Evolutionary conservation across 53 echinoderm and acorn worm genomes (phyloP).

Genomic region (Mesocentrotus franciscanus): DNA sequence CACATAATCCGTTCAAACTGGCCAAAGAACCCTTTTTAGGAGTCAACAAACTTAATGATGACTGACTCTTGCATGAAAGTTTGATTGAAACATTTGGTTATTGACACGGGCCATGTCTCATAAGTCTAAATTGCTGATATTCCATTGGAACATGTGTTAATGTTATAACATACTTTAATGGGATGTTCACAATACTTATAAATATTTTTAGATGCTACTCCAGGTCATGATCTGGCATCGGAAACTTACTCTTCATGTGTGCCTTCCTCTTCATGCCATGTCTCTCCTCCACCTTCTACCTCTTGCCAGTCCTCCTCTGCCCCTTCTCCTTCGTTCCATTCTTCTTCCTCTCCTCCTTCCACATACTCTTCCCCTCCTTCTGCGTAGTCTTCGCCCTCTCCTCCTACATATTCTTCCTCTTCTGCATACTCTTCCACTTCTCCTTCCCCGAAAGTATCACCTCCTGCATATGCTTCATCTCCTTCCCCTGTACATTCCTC

Average conservation of each 20-base stretch:
- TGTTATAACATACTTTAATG: not conserved
- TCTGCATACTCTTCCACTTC: conserved; percentile 7
- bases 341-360: conserved; percentile 32
- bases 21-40: no score
- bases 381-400: not conserved
- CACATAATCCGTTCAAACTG: no score
- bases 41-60: no score
- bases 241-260: conserved; percentile 45
- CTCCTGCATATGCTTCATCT: conserved; percentile 46
- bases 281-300: conserved; percentile 48
- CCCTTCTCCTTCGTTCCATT: conserved; percentile 7
- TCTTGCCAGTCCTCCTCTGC: conserved; percentile 28
- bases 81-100: no score
- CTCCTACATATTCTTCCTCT: conserved; percentile 29
- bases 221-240: not conserved
- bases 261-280: conserved; percentile 38
- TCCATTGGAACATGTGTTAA: not conserved
- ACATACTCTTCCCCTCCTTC: conserved; percentile 28
- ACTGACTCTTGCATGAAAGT: no score
- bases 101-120: no score
- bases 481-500: not conserved
- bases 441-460: not conserved
- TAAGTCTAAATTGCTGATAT: not conserved
- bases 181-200: not conserved
- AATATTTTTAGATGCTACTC: not conserved